Base-by-base conservation (phyloP, 1,140 invertebrate species). In the Anoplolepis gracilipes region DNA sequence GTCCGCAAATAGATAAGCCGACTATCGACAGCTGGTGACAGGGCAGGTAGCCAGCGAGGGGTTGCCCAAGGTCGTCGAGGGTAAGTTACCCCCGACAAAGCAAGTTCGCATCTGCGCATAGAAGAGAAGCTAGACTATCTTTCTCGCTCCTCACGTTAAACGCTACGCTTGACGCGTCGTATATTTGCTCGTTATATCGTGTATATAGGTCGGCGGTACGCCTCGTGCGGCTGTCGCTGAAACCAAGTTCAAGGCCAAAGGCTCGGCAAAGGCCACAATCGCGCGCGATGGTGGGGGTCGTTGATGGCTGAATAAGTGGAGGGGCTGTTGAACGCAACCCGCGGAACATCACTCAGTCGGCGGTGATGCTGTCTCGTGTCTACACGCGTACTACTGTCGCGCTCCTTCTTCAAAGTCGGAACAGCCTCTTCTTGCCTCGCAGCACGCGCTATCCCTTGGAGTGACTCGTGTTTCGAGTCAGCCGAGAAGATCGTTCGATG, bases 201-300 rank as follows among this genome's bases (percentile, higher is more conserved):
- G 75, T 91, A 94, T 94, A 93, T 94, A 93, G 93, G 92, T 94
- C 93, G 93, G 91, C 91, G 91, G 90, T 93, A 93, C 92, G 94
- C 94, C 93, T 93, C 93, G 91, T 91, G 92, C 93, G 94, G 94
- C 93, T 94, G 92, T 92, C 95, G 94, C 95, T 94, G 94, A 95
- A 95, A 95, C 96, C 96, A 97, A 97, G 96, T 97, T 97, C 96
- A 97, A 97, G 97, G 96, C 94, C 94, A 95, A 94, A 95, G 93
- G 93, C 94, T 95, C 93, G 92, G 93, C 93, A 95, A 95, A 95
- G 94, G 94, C 94, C 94, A 94, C 94, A 93, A 94, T 93, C 92
- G 91, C 86, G 84, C 61, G 42, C 55, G 76, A 86, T 88, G 91
- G 92, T 92, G 93, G 92, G 92, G 92, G 92, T 92, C 93, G 93